Evolutionary conservation across 2,113 vertebrate genomes (phyloP).

Genomic region (Ancistrus triradiatus): DNA sequence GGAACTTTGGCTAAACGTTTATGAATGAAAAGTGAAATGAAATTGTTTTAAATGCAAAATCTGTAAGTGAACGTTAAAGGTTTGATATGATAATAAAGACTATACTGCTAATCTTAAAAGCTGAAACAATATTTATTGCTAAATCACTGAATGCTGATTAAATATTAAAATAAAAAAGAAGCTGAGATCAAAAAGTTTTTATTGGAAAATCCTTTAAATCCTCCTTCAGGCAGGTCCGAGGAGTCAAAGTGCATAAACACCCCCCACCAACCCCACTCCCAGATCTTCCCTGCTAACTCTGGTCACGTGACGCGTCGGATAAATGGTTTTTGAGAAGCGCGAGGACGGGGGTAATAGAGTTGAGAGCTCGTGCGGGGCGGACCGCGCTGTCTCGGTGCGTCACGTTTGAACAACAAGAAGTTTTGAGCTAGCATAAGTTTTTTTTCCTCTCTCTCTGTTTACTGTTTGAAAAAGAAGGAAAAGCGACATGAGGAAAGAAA

Average conservation of each 20-base stretch:
- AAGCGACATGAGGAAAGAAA: neutral
- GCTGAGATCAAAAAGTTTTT: too few relatives aligned
- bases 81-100: neutral
- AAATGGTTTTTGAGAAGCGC: constrained; percentile 67
- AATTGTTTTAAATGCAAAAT: too few relatives aligned
- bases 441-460: too few relatives aligned
- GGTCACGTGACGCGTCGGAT: constrained; percentile 72
- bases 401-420: constrained; percentile 42
- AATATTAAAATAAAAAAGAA: too few relatives aligned
- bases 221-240: neutral
- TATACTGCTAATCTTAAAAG: too few relatives aligned
- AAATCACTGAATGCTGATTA: too few relatives aligned
- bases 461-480: constrained; percentile 7
- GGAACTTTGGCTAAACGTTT: too few relatives aligned
- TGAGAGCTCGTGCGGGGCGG: constrained; percentile 51
- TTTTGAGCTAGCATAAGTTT: too few relatives aligned
- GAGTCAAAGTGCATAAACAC: neutral
- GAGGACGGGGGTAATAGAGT: constrained; percentile 54
- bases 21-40: too few relatives aligned
- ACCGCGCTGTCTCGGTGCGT: constrained; percentile 50
- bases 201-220: too few relatives aligned
- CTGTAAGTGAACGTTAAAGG: too few relatives aligned
- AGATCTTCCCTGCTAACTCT: constrained; percentile 50
- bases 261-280: constrained; percentile 14
- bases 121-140: neutral